Conservation (phyloP, 2,113 vertebrate genomes). For the Tenrec ecaudatus region DNA sequence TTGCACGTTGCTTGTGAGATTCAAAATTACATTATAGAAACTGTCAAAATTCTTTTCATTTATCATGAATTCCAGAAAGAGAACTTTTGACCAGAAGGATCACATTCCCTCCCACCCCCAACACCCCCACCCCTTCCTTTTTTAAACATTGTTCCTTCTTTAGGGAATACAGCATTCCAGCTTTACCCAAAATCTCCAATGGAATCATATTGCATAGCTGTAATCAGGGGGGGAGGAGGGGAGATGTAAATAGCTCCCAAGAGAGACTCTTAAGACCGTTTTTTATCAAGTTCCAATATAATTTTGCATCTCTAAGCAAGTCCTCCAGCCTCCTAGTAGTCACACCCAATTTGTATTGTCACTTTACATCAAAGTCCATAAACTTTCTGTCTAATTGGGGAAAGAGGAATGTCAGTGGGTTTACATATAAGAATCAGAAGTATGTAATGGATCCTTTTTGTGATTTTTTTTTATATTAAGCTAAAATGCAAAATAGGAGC, state of each 20-base stretch:
- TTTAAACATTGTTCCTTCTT: slow-evolving; percentile 73
- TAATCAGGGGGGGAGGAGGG: slow-evolving; percentile 56
- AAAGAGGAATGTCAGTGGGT: slow-evolving; percentile 20
- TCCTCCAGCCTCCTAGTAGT: neutral
- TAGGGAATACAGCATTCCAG: slow-evolving; percentile 74
- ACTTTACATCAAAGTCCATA: slow-evolving; percentile 58
- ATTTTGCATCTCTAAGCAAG: slow-evolving; percentile 58
- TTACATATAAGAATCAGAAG: slow-evolving; percentile 24
- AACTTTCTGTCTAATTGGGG: slow-evolving; percentile 52
- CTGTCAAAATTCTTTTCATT: slow-evolving; percentile 88
- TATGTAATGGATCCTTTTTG: neutral
- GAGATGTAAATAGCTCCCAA: slow-evolving; percentile 64
- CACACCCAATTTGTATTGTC: slow-evolving; percentile 56
- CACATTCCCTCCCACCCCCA: slow-evolving; percentile 66
- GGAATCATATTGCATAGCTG: slow-evolving; percentile 66
- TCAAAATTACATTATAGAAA: slow-evolving; percentile 72
- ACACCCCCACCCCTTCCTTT: no score
- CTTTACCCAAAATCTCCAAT: slow-evolving; percentile 71
- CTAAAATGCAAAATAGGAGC: slow-evolving; percentile 31
- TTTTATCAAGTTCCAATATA: slow-evolving; percentile 69
- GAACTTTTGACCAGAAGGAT: slow-evolving; percentile 81
- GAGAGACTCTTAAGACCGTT: slow-evolving; percentile 46
- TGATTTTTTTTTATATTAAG: slow-evolving; percentile 62
- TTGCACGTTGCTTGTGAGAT: slow-evolving; percentile 85
- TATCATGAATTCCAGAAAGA: slow-evolving; percentile 84